Conservation (phyloP, 2,888 invertebrate species). For the Plebejus argus region DNA sequence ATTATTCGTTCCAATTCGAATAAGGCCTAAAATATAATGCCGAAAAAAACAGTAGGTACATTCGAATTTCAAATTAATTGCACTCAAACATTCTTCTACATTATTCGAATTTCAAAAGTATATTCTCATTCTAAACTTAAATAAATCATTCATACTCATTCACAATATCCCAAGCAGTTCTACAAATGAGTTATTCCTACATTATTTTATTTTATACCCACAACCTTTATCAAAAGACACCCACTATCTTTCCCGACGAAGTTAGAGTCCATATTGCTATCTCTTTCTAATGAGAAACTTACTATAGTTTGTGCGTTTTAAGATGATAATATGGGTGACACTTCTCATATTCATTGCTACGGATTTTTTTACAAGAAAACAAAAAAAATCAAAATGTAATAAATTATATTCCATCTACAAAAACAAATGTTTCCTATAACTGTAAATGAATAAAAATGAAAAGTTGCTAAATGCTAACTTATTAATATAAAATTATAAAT, state of each 20-base stretch:
- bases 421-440: no score
- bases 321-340: background rate
- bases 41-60: background rate
- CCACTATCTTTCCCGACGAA: background rate
- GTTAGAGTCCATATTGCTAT: background rate
- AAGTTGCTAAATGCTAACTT: no score
- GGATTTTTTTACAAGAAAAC: no score
- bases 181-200: constrained; percentile 7
- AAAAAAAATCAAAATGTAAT: no score
- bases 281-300: background rate
- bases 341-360: no score
- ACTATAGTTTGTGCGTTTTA: no score
- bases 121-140: background rate
- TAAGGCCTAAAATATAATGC: background rate
- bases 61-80: background rate
- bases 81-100: background rate
- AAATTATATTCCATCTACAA: no score
- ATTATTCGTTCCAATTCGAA: background rate
- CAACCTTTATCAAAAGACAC: constrained; percentile 30
- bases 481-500: no score
- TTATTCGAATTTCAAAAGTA: constrained; percentile 1
- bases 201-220: constrained; percentile 4
- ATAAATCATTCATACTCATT: background rate
- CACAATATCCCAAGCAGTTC: constrained; percentile 10
- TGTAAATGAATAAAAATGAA: no score